phyloP scores from a whole-genome alignment of 2,888 invertebrate species.

The Congeria kusceri region DNA sequence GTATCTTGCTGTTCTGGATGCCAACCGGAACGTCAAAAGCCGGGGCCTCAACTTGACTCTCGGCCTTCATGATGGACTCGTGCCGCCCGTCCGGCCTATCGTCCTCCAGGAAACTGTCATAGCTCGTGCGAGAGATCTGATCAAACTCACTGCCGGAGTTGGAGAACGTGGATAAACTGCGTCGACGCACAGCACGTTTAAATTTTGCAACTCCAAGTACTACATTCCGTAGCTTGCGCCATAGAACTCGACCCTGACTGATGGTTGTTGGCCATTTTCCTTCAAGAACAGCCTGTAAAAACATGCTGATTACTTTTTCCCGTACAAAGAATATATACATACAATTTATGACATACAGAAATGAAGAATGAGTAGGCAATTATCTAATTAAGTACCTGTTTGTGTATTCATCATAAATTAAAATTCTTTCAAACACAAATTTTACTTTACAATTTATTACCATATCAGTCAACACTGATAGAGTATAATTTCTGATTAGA shows the following conservation, averaged over 20 bases:
- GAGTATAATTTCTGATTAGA: too few relatives aligned
- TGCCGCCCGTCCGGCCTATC: conserved; percentile 50
- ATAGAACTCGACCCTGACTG: conserved; percentile 92
- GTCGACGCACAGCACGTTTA: conserved; percentile 89
- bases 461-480: too few relatives aligned
- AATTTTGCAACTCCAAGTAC: conserved; percentile 96
- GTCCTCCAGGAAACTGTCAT: conserved; percentile 82
- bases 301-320: not conserved
- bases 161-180: conserved; percentile 82
- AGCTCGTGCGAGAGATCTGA: conserved; percentile 81
- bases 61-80: conserved; percentile 52
- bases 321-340: too few relatives aligned
- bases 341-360: too few relatives aligned
- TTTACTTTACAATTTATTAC: too few relatives aligned
- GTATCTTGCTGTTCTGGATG: conserved; percentile 13
- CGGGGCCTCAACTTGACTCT: too few relatives aligned
- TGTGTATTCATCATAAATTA: too few relatives aligned
- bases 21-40: not conserved
- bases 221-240: conserved; percentile 97
- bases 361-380: too few relatives aligned
- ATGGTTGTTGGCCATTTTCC: conserved; percentile 96
- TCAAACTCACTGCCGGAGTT: conserved; percentile 84
- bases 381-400: too few relatives aligned
- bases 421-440: too few relatives aligned
- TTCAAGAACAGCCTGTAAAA: conserved; percentile 91